Percentiles rank a stretch among this genome's conserved stretches.
Evolutionary conservation across 2,797 vertebrate genomes (phyloP).

Genomic region (Tenualosa ilisha): DNA sequence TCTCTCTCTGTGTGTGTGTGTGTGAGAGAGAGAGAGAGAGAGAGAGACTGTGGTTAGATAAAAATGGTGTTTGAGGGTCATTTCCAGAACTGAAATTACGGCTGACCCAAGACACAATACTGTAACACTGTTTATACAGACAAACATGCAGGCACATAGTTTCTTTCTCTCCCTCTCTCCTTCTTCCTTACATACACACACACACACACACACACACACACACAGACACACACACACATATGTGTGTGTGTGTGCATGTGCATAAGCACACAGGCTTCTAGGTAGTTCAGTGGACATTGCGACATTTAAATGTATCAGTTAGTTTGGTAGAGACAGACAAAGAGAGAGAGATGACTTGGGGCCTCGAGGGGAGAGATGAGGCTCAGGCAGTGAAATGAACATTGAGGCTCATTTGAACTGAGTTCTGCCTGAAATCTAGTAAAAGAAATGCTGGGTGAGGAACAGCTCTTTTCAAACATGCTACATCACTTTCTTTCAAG

Average conservation of each 20-base stretch:
- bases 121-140: neutral
- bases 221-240: conserved; percentile 26
- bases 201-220: conserved; percentile 20
- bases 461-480: neutral
- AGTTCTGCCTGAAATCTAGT: neutral
- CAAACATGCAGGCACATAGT: neutral
- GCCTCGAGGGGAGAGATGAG: neutral
- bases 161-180: too few relatives aligned
- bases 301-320: neutral
- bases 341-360: neutral
- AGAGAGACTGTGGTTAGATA: neutral
- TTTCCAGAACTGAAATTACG: neutral
- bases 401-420: neutral
- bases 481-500: neutral
- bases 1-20: neutral
- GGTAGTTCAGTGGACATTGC: neutral
- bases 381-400: neutral
- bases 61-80: conserved; percentile 6
- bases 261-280: neutral
- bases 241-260: neutral
- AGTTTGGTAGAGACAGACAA: neutral
- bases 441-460: neutral
- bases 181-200: neutral
- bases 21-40: neutral
- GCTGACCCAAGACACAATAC: neutral